Base-by-base conservation (phyloP, 2,888 invertebrate species). In the Morinoia aosen region DNA sequence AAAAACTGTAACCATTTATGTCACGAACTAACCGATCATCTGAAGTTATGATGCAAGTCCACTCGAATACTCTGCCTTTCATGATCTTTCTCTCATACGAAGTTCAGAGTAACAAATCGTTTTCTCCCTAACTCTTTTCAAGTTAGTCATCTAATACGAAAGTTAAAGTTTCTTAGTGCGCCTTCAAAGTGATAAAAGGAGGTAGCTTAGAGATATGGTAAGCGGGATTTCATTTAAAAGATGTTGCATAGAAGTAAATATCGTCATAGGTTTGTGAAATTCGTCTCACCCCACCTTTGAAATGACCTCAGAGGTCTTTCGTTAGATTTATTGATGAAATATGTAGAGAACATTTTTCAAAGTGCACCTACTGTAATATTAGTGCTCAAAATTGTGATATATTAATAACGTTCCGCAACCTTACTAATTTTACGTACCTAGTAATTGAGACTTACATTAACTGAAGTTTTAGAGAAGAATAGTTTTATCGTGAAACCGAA, bases 321-420 rank as follows among this genome's bases (percentile, higher is more conserved):
- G 25, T 8, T 90, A 90, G 12, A 39, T 90, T 90, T 40, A 2
- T 39, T 33, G 90, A 48, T 90, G 90, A 90, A 48, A 48, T 90
- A 90, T 40, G 39, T 16, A 48, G 90, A 48, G 48, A 40, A 90
- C 39, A 48, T 90, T 39, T 48, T 48, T 88, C 19, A 14, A 90
- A 90, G 90, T 90, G 90, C 90, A 19, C 90, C 90, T 90, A 90
- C 90, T 12, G 39, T 39, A 90, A 90, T 90, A 90, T 40, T 40
- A 90, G 90, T 90, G 90, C 90, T 90, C 90, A 90, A 48, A 90
- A 90, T 90, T 90, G 90, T 40, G 40, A 90, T 90, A 90, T 90
- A 90, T 90, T 25, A 88, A 90, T 48, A 90, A 90, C 90, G 90
- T 48, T 90, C 40, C 39, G 90, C 3, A 76, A 76, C 76, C 76